phyloP scores from a whole-genome alignment of 30 jellyfish, hydroid and myxozoan species.

The Sanderia malayensis region DNA sequence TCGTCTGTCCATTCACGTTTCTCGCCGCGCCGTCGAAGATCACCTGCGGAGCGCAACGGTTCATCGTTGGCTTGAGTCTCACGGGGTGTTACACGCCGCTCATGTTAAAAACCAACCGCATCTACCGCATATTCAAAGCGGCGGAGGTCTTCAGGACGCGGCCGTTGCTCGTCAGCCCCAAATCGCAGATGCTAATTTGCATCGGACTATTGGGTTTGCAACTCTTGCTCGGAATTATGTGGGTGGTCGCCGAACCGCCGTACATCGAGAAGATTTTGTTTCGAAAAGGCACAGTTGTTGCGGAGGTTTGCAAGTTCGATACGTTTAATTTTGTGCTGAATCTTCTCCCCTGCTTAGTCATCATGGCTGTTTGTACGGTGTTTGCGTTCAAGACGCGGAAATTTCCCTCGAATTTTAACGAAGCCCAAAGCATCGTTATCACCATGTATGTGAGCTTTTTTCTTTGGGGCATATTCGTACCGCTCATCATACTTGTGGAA shows the following conservation, averaged over 20 bases:
- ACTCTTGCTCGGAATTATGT: constrained; percentile 65
- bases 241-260: constrained; percentile 88
- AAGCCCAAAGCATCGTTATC: constrained; percentile 79
- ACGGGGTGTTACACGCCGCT: constrained; percentile 84
- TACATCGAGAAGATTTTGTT: constrained; percentile 13
- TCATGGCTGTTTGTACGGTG: constrained; percentile 79
- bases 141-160: constrained; percentile 44
- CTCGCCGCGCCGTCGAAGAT: constrained; percentile 28
- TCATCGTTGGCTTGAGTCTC: constrained; percentile 72
- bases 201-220: constrained; percentile 61
- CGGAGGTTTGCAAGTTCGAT: constrained; percentile 44
- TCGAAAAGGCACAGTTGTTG: constrained; percentile 31
- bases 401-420: constrained; percentile 91
- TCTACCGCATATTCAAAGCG: constrained; percentile 79
- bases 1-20: constrained; percentile 49
- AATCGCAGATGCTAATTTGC: constrained; percentile 76
- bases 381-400: constrained; percentile 92
- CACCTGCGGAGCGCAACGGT: constrained; percentile 65
- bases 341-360: constrained; percentile 61
- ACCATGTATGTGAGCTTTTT: constrained; percentile 92
- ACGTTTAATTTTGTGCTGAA: constrained; percentile 61
- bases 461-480: constrained; percentile 69
- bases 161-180: constrained; percentile 71
- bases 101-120: constrained; percentile 81
- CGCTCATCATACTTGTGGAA: constrained; percentile 37